Base-by-base conservation (phyloP, 2,888 invertebrate species). In the Sarcophaga variegata region DNA sequence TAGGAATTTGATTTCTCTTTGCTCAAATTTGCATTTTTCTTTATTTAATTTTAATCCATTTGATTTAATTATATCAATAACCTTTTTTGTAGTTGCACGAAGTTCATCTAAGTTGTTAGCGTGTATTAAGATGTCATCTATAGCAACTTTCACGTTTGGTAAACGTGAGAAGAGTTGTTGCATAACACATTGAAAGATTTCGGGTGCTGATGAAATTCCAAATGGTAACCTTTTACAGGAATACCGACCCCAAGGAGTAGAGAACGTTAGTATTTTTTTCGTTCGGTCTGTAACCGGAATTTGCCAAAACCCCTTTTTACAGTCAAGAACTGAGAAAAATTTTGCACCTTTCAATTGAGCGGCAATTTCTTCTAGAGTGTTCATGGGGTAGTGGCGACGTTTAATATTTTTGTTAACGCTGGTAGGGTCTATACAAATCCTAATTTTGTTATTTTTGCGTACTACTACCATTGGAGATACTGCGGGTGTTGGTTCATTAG, bases 61-160 rank as follows among this genome's bases (percentile, higher is more conserved):
- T 60, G 77, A 47, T 25, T 76, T 22, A 86, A 80, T 62, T 47
- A 84, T 62, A 59, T 77, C 12, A 87, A 72, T 22, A 88, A 88
- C 64, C 77, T 83, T 60, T 67, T 37, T n/a, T 79, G 86, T 63
- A 62, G 79, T 85, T 71, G 4, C 14, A 85, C 64, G 66, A 88
- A 81, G 66, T 88, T 87, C 72, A 85, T 86, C 54, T 71, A 69
- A 20, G 4, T 79, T 89, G 25, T 76, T 81, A 10, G 89, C 89
- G 78, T 88, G 88, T 60, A 90, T 87, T 20, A 90, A 70, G 12
- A 90, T 81, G 71, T 90, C 90, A 76, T 90, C 90, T 76, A 90
- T 87, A 10, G 89, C 88, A 0, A 86, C 78, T 60, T 88, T 77
- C 12, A 88, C 83, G 64, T 88, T 89, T 78, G 75, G 75, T 45